These are phyloP conservation scores for Agapostemon virescens DNA, from an alignment of 2,888 invertebrate species.

Conservation along the genomic window DNA sequence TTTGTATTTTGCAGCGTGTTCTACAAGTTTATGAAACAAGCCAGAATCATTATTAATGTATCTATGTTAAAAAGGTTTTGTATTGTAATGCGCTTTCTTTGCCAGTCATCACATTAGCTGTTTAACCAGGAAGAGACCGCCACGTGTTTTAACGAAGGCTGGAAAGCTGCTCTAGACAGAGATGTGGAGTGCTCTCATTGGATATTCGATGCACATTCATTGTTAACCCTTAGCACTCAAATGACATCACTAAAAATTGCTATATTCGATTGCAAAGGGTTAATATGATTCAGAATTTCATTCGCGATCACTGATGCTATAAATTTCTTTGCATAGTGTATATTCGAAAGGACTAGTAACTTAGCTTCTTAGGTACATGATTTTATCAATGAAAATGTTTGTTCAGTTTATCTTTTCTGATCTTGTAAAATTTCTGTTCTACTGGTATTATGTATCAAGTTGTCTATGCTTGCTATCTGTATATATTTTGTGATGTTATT, in stretches of 20 bases:
- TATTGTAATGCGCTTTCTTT: neutral
- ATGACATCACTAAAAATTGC: no score
- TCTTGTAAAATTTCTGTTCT: constrained; percentile 14
- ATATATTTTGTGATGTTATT: neutral
- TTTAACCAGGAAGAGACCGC: neutral
- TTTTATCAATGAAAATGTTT: neutral
- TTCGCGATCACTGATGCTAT: neutral
- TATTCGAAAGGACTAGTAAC: neutral
- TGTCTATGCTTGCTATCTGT: neutral
- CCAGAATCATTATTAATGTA: neutral
- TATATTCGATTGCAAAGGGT: no score
- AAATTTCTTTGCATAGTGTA: neutral
- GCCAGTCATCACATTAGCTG: neutral
- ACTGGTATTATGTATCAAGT: neutral
- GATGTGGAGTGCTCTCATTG: neutral
- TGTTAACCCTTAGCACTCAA: no score
- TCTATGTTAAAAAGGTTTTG: neutral
- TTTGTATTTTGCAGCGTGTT: neutral
- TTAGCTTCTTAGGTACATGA: neutral
- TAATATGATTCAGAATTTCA: neutral
- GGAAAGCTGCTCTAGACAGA: neutral
- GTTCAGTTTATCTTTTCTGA: constrained; percentile 17
- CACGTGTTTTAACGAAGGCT: neutral
- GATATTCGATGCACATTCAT: neutral
- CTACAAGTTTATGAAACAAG: neutral